Evolutionary conservation across 1,140 invertebrate species (phyloP).

Genomic region (Schlechtendalia chinensis): DNA sequence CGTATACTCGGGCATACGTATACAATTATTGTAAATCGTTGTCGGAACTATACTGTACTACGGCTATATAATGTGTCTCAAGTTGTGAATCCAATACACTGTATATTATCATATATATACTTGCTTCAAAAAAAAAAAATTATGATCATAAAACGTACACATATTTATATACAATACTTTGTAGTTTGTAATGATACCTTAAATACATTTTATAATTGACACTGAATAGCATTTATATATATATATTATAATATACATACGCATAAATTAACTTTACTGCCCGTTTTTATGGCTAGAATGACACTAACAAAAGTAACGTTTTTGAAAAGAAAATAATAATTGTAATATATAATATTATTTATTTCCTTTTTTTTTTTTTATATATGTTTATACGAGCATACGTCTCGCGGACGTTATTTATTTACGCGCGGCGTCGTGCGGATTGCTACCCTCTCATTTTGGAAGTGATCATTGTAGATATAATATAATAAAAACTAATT

Average conservation of each 20-base stretch:
- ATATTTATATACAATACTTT: background rate
- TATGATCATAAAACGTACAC: background rate
- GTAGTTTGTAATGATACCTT: background rate
- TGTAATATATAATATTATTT: conserved; percentile 1
- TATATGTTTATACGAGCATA: too few species aligned
- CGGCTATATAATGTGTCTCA: background rate
- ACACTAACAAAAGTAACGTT: background rate
- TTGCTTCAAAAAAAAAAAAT: background rate
- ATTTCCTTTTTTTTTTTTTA: background rate
- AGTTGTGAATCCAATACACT: background rate
- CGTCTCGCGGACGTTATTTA: background rate
- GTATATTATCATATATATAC: background rate
- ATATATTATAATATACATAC: too few species aligned
- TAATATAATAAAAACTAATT: conserved; percentile 22
- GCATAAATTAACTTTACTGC: conserved; percentile 12
- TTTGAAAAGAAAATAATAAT: background rate
- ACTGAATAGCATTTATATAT: background rate
- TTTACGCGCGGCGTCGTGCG: background rate
- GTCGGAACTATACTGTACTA: background rate
- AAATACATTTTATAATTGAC: conserved; percentile 19
- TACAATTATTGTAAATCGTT: background rate
- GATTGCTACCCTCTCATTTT: background rate
- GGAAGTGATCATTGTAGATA: background rate
- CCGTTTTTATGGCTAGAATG: background rate
- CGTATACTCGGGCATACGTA: too few species aligned